Base-by-base conservation (phyloP, 2,797 vertebrate species). In the Mormyrus proboscirostris region DNA sequence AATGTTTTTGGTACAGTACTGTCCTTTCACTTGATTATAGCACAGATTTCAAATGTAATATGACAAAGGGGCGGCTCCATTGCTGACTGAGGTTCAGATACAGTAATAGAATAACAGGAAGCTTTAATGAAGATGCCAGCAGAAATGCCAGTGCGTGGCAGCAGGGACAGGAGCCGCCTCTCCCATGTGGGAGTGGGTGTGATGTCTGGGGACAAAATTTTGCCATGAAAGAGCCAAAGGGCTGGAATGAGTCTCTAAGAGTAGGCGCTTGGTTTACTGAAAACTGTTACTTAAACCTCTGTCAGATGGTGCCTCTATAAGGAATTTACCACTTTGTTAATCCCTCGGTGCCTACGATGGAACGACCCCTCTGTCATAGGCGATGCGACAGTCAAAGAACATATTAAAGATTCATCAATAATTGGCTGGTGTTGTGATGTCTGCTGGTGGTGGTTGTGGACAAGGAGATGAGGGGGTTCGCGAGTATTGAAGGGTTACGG, bases 341-440 rank as follows among this genome's bases (percentile, higher is more conserved):
- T 38, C 59, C 41, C 38, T 49, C 4, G 2, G 44, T 33, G 47
- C 22, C 89, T 91, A 91, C 49, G 86, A 89, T 90, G 90, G 92
- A 93, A 94, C 1, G 95, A 93, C 91, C 90, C 88, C 88, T 62
- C 73, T 50, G 76, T 93, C 93, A 94, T 91, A 90, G 91, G 93
- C 92, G 94, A 94, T 93, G 93, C 94, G 93, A 94, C 92, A 92
- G 92, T 94, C 93, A 93, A 95, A 94, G 92, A 90, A 29, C 92
- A 91, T 94, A 95, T 96, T 95, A 95, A 95, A 95, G 93, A 95
- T 95, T 95, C 94, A 94, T 95, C 94, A 93, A 94, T 96, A 95
- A 95, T 95, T 95, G 94, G 94, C 95, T 92, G 94, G 93, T 94
- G 93, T 91, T 92, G 93, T 89, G 91, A 91, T 93, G 94, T 94